These are phyloP conservation scores for Geotrupes spiniger DNA, from an alignment of 2,888 invertebrate genomes.

Conservation along the genomic window DNA sequence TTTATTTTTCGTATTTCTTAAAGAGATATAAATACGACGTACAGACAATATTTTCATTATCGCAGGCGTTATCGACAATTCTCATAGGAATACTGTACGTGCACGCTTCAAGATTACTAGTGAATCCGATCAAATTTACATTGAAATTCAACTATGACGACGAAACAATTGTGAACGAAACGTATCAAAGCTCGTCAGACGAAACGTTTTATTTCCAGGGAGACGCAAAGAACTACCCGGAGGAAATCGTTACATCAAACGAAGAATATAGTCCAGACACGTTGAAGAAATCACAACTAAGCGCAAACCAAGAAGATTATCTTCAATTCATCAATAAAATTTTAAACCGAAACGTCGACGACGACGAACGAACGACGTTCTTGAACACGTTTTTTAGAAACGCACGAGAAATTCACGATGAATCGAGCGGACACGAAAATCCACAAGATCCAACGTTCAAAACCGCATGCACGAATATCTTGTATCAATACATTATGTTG, in stretches of 20 bases:
- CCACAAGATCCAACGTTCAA: no score
- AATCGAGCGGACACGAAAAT: not conserved
- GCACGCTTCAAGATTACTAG: constrained; percentile 25
- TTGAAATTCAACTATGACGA: constrained; percentile 4
- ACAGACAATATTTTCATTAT: constrained; percentile 31
- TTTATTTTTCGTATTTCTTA: constrained; percentile 36
- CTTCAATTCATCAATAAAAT: not conserved
- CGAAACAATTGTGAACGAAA: constrained; percentile 6
- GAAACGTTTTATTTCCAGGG: not conserved
- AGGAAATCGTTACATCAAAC: not conserved
- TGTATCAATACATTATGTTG: constrained; percentile 39
- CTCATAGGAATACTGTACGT: constrained; percentile 43
- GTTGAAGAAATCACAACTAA: not conserved
- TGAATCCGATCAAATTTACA: not conserved
- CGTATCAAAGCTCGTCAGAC: not conserved
- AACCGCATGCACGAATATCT: constrained; percentile 24
- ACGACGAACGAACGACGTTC: constrained; percentile 2
- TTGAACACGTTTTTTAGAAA: constrained; percentile 5
- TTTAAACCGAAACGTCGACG: not conserved
- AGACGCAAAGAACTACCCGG: no score
- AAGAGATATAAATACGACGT: constrained; percentile 30
- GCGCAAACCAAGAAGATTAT: constrained; percentile 1
- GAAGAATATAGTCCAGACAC: constrained; percentile 1
- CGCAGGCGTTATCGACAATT: constrained; percentile 40
- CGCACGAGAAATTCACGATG: not conserved